Percentiles rank a stretch among this genome's conserved stretches.
These are phyloP conservation scores for Spialia ferax DNA, from an alignment of 2,888 invertebrate species.

Conservation along the genomic window DNA sequence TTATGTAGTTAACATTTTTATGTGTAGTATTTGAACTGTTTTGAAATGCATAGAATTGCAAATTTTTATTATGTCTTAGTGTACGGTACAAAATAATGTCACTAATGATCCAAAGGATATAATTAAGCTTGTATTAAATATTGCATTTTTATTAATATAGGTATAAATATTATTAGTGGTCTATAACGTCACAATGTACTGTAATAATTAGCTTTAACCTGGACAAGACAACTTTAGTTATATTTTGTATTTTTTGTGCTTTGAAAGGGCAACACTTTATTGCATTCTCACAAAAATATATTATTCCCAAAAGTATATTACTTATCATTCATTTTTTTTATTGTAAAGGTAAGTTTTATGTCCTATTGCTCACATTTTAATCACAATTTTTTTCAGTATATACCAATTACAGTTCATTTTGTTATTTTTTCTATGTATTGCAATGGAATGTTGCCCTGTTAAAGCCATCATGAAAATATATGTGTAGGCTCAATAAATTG, in stretches of 20 bases:
- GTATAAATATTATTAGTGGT: conserved; percentile 21
- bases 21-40: no score
- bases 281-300: background rate
- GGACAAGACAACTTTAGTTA: conserved; percentile 37
- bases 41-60: background rate
- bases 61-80: background rate
- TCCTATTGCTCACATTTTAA: no score
- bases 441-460: conserved; percentile 8
- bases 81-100: conserved; percentile 18
- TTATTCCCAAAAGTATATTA: no score
- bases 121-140: conserved; percentile 31
- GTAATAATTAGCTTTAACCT: conserved; percentile 46
- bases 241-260: conserved; percentile 12
- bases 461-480: conserved; percentile 35
- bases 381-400: no score
- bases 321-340: no score
- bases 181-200: conserved; percentile 39
- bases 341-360: no score
- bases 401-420: no score
- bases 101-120: conserved; percentile 36
- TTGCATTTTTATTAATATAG: conserved; percentile 37
- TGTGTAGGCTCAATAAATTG: conserved; percentile 64
- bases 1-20: no score
- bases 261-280: conserved; percentile 8
- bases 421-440: background rate